Evolutionary conservation across 2,113 vertebrate genomes (phyloP), one percentile per base, ranked within the genome.

Genomic region (Hippocampus abdominalis): DNA sequence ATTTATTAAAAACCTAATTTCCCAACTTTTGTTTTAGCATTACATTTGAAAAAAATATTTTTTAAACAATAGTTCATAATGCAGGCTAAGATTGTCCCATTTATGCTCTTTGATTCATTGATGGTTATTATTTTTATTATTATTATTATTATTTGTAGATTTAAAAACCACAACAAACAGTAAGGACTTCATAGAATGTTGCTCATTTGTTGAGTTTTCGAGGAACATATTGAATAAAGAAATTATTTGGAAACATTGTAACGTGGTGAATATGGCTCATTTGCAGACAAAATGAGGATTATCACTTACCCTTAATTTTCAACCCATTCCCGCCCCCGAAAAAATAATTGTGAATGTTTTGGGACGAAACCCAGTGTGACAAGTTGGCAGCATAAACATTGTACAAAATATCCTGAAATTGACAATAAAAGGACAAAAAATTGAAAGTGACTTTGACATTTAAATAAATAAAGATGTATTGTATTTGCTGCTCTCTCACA

Each of bases 381-480:
- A 54, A 9, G 20, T 54, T n/a, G 23, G 51, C 51, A 23, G 1
- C 8, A 12, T 25, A 56, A 56, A 25, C 2, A 2, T 51, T 25
- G 4, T 15, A 27, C 10, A 25, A 56, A 27, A 13, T 56, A 56
- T 53, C 9, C 21, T n/a, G 51, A 53, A n/a, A 53, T 21, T 23
- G 8, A 53, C 9, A 53, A 53, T 53, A 21, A 8, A 21, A 53
- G 21, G 7, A 21, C 7, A 21, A 21, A 53, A 53, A 23, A n/a
- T 7, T 18, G 15, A 21, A 16, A 49, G 48, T 49, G 48, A 76
- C 72, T 73, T 78, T 3, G 12, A 12, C 42, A 2, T 42, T 42
- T 42, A 32, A 5, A 32, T 32, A 4, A 5, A 5, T 32, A 32
- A 32, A 32, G 29, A 5, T 32, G 29, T 32, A 32, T 32, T 32